phyloP scores from a whole-genome alignment of 1,140 invertebrate genomes.

The Lordiphosa collinella region DNA sequence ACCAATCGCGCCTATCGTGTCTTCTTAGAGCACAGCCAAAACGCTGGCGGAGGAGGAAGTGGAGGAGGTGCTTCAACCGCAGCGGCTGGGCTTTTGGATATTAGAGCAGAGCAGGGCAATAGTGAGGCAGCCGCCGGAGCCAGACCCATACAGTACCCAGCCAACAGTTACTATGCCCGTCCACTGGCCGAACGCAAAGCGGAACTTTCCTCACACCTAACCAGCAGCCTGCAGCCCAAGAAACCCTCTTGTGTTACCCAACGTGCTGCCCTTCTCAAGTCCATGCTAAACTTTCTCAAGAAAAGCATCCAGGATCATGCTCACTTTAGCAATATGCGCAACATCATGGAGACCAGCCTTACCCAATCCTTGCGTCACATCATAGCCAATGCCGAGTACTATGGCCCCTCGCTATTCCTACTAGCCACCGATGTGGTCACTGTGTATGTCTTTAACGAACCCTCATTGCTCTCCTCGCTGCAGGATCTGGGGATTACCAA shows the following conservation, averaged over 20 bases:
- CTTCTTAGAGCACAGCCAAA: constrained; percentile 30
- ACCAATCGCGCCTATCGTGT: constrained; percentile 35
- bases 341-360: constrained; percentile 94
- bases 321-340: constrained; percentile 91
- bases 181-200: constrained; percentile 66
- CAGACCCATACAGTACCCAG: constrained; percentile 32
- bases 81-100: background rate
- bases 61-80: background rate
- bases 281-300: constrained; percentile 94
- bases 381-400: constrained; percentile 95
- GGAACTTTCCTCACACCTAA: constrained; percentile 49
- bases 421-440: constrained; percentile 95
- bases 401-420: constrained; percentile 92
- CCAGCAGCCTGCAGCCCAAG: constrained; percentile 63
- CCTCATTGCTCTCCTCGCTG: constrained; percentile 90
- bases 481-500: constrained; percentile 95
- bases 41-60: background rate
- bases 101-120: background rate
- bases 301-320: constrained; percentile 91
- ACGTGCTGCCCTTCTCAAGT: constrained; percentile 91
- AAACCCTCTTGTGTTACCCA: constrained; percentile 87
- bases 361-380: constrained; percentile 93
- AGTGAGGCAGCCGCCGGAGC: background rate
- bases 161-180: constrained; percentile 66
- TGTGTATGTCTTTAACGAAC: constrained; percentile 96